Evolutionary conservation across 2,797 vertebrate genomes (phyloP).

Genomic region (Allochrocebus solatus): DNA sequence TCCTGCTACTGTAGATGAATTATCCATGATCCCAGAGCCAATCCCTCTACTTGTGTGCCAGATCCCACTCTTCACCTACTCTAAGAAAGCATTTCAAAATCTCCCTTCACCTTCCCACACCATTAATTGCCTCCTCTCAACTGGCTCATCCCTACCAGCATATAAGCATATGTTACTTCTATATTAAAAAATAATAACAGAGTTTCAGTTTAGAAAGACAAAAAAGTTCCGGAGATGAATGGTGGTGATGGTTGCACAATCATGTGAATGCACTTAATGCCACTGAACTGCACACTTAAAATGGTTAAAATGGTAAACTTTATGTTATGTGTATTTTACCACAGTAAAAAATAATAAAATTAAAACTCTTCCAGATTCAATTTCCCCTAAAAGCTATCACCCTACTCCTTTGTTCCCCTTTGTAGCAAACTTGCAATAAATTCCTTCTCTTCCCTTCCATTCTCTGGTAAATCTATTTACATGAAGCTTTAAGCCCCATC

Average conservation of each 20-base stretch:
- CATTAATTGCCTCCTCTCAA: not conserved
- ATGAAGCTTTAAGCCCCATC: not conserved
- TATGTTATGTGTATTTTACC: not conserved
- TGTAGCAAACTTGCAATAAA: not conserved
- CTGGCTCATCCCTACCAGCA: not conserved
- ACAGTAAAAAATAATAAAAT: not conserved
- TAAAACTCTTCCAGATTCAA: not conserved
- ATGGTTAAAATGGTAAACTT: not conserved
- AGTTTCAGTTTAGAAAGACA: not conserved
- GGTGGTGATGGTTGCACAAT: not conserved
- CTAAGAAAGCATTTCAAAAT: not conserved
- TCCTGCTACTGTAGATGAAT: not conserved
- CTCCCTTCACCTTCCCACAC: not conserved
- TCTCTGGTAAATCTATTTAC: constrained; percentile 3
- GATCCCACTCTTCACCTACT: not conserved
- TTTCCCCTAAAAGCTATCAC: not conserved
- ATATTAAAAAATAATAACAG: not conserved
- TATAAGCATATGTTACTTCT: not conserved
- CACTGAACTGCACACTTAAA: not conserved
- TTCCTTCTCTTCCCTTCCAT: constrained; percentile 21
- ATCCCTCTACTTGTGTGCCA: not conserved
- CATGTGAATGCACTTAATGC: not conserved
- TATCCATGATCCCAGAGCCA: not conserved
- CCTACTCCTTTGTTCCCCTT: not conserved
- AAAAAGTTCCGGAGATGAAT: not conserved